phyloP scores from a whole-genome alignment of 2,888 invertebrate species.

The Cephonodes hylas region DNA sequence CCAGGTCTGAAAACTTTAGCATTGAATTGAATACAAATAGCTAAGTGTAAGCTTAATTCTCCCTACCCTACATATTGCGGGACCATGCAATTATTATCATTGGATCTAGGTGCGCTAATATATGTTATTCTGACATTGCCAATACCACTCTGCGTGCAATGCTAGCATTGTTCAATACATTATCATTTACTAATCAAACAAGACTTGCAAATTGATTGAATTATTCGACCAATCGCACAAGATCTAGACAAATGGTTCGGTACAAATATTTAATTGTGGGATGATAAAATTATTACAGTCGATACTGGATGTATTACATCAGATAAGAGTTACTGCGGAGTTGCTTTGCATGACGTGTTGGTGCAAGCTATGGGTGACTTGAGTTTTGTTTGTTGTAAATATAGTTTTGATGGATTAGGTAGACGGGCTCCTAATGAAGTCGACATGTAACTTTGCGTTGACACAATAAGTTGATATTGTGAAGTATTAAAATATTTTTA shows the following conservation, averaged over 20 bases:
- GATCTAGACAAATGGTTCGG: background rate
- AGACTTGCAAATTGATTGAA: background rate
- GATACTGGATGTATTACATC: background rate
- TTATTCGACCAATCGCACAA: background rate
- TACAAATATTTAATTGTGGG: conserved; percentile 1
- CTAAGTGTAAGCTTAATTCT: too few species aligned
- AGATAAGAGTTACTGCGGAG: background rate
- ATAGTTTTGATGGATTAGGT: background rate
- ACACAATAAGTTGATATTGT: too few species aligned
- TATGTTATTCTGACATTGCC: background rate
- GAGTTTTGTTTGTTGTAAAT: background rate
- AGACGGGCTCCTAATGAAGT: too few species aligned
- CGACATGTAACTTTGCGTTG: too few species aligned
- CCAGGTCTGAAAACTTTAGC: too few species aligned
- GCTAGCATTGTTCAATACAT: background rate
- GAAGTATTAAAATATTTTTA: too few species aligned
- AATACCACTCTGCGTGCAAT: background rate
- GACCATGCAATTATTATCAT: too few species aligned
- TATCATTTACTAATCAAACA: background rate
- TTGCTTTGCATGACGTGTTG: background rate
- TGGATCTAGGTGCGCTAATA: background rate
- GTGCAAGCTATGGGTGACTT: background rate
- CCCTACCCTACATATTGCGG: too few species aligned
- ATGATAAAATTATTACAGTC: background rate
- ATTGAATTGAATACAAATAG: too few species aligned